Evolutionary conservation across 2,113 vertebrate genomes (phyloP), one percentile per base, ranked within the genome.

Genomic region (Sylvietta virens): DNA sequence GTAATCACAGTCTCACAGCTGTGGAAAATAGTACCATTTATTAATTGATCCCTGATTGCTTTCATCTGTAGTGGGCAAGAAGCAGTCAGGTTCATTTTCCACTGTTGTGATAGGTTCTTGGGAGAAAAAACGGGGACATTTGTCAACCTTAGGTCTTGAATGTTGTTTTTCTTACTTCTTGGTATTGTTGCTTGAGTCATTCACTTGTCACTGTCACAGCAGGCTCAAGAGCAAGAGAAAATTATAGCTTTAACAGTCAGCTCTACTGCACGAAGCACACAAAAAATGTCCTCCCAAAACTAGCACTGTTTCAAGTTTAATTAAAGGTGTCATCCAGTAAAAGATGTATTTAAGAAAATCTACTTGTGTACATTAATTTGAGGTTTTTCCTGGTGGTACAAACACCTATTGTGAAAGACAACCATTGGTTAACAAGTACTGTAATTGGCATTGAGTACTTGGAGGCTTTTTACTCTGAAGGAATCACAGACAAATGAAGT

Each of bases 41-140:
- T 97, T 96, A 96, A 96, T 89, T 92, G 95, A 97, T 96, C 56
- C 22, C 70, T 61, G 74, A 53, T 84, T 92, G 80, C 92, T 93
- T 96, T 84, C 78, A 91, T 77, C 42, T 81, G 57, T 44, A 85
- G 54, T 58, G 39, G 39, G 13, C 30, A 92, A 89, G 74, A 92
- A 91, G 47, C 37, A 72, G 24, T 86, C 57, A 33, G 54, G 80
- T 92, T 97, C 73, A 93, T 94, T 79, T 95, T 92, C 54, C 44
- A 85, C 42, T 94, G 37, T 92, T 92, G 60, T 86, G 44, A 89
- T 90, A 37, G 35, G 60, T 53, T 91, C 73, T 77, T 90, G 47
- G 26, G 31, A 72, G 79, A 31, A 95, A 90, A 91, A 95, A 74
- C 1, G 60, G 57, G 37, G 48, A 28, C 13, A 93, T 95, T 96